These are phyloP conservation scores for Scolopax mira DNA, from an alignment of 2,113 vertebrate species.

Conservation along the genomic window DNA sequence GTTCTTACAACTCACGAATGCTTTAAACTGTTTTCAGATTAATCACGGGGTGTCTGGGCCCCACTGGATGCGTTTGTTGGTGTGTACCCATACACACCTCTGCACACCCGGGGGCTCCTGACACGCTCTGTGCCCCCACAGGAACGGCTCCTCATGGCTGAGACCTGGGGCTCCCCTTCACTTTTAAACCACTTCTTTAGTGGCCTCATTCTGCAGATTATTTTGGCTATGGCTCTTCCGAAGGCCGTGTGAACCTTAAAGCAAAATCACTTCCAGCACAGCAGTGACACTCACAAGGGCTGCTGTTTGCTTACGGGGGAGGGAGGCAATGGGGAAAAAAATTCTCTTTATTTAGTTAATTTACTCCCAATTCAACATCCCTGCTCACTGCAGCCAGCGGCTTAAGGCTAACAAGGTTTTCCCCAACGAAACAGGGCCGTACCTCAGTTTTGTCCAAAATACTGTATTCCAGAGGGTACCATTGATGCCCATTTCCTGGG, in stretches of 20 bases:
- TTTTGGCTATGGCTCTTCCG: neutral
- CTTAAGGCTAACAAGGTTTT: neutral
- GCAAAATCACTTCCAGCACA: neutral
- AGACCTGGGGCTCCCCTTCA: neutral
- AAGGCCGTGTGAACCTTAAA: neutral
- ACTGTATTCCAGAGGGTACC: too few relatives aligned
- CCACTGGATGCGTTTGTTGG: neutral
- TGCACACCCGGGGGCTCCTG: neutral
- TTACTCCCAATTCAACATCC: neutral
- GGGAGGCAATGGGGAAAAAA: neutral
- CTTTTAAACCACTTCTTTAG: neutral
- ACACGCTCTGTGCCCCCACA: too few relatives aligned
- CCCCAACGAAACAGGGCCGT: neutral
- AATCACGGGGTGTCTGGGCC: constrained; percentile 50
- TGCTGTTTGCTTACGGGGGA: neutral
- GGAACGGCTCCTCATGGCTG: neutral
- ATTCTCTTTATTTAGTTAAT: constrained; percentile 23
- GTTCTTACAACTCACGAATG: constrained; percentile 72
- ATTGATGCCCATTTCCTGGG: rapidly evolving
- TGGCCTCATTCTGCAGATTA: neutral
- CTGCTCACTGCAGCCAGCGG: neutral
- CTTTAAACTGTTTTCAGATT: constrained; percentile 73
- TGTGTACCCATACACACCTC: too few relatives aligned
- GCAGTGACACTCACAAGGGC: neutral
- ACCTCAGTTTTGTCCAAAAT: neutral